These are phyloP conservation scores for Mystacides longicornis DNA, from an alignment of 2,888 invertebrate genomes.

Conservation along the genomic window DNA sequence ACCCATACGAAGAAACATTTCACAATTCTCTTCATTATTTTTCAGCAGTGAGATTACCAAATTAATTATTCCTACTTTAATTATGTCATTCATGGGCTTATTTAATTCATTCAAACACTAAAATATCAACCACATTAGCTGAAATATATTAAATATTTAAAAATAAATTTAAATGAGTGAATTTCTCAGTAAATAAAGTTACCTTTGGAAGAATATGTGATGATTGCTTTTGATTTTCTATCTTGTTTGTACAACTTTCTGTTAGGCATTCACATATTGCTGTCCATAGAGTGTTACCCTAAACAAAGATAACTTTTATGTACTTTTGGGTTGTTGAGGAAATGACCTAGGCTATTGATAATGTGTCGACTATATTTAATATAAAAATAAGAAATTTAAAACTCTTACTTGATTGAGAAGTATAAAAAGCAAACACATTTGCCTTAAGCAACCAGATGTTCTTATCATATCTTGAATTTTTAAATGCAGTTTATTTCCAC, in stretches of 20 bases:
- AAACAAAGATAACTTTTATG: constrained; percentile 3
- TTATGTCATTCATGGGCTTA: not conserved
- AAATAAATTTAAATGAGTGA: not conserved
- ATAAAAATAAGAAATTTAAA: not conserved
- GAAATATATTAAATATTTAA: not conserved
- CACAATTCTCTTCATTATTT: constrained; percentile 34
- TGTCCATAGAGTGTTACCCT: constrained; percentile 40
- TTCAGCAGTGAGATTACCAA: constrained; percentile 36
- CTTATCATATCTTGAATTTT: constrained; percentile 37
- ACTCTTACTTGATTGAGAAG: constrained; percentile 37
- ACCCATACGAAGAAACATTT: constrained; percentile 34
- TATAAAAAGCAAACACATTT: constrained; percentile 36
- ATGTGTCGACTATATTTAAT: not conserved
- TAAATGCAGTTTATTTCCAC: not conserved
- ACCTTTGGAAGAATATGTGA: constrained; percentile 36
- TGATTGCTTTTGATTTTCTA: constrained; percentile 37
- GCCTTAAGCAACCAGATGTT: constrained; percentile 37
- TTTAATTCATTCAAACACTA: constrained; percentile 12
- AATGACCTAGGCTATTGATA: not conserved
- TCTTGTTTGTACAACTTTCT: constrained; percentile 33
- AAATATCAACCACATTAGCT: constrained; percentile 3
- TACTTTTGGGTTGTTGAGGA: not conserved
- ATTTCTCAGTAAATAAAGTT: not conserved
- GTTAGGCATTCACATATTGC: constrained; percentile 39
- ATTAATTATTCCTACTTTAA: constrained; percentile 31